Base-by-base conservation (phyloP, 2,888 invertebrate genomes). In the Yponomeuta evonymella region DNA sequence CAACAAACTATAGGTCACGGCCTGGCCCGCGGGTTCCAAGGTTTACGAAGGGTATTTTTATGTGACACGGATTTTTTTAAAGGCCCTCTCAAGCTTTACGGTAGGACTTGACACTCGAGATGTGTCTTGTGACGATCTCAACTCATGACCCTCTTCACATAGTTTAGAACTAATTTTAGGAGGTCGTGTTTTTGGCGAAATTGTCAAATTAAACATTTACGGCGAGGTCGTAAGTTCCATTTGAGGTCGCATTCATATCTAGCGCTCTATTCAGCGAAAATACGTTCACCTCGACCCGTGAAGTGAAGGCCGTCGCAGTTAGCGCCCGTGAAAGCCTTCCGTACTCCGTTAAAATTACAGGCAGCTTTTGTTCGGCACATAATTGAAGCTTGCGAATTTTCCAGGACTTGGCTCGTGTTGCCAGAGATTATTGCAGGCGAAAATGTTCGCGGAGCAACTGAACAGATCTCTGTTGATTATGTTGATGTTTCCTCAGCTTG, bases 281-380 rank as follows among this genome's bases (percentile, higher is more conserved):
- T 67, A n/a, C 43, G 33, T 67, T 67, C 12, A 67, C 64, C 64
- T 67, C 36, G 33, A 43, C 9, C 12, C n/a, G 36, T 67, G 67
- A 67, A 43, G 67, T 67, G 36, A 67, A 67, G 67, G 67, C 67
- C 36, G 67, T 9, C 15, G 33, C 15, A 65, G 30, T 9, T 36
- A 10, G 66, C 12, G 30, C n/a, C 43, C 43, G 33, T 67, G 67
- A 67, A 67, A 67, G 67, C 67, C 43, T 67, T 67, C 33, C 67
- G 36, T 67, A n/a, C n/a, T 43, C 12, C 10, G 30, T 43, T 33
- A 67, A 15, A 58, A 15, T 67, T 36, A 33, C 67, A 36, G 43
- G 9, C 67, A 67, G 15, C 67, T 67, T 67, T 67, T 67, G 67
- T 67, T 67, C 43, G 43, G 30, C 65, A n/a, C 67, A 67, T 36